phyloP scores from a whole-genome alignment of 2,888 invertebrate genomes.

The Allygus modestus region DNA sequence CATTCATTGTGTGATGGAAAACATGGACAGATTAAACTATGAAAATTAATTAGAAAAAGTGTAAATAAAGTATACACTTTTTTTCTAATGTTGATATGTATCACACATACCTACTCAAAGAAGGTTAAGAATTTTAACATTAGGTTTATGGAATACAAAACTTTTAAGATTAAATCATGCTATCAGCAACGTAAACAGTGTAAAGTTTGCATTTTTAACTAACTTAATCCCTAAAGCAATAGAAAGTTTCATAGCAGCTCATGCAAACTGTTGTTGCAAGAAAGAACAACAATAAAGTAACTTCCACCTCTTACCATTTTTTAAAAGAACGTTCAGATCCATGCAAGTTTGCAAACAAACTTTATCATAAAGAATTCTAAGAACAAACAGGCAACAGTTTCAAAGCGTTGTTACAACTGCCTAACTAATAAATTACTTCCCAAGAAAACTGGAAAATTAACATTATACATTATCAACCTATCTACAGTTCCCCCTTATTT shows the following conservation, averaged over 20 bases:
- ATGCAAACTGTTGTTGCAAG: conserved; percentile 38
- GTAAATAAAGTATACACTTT: too few species aligned
- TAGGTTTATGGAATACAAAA: not conserved
- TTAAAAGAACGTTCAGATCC: conserved; percentile 41
- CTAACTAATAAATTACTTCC: conserved; percentile 40
- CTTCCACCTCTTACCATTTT: conserved; percentile 43
- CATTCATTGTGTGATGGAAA: not conserved
- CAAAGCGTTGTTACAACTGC: conserved; percentile 24
- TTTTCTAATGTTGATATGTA: too few species aligned
- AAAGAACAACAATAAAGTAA: conserved; percentile 35
- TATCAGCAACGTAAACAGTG: conserved; percentile 20
- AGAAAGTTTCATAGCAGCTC: conserved; percentile 32
- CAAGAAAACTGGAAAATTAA: conserved; percentile 33
- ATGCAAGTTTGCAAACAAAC: conserved; percentile 44
- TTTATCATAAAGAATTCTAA: conserved; percentile 47
- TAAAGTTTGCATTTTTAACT: conserved; percentile 38
- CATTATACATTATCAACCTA: conserved; percentile 32
- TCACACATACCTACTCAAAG: too few species aligned
- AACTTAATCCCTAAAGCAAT: conserved; percentile 45
- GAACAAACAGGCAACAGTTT: conserved; percentile 42
- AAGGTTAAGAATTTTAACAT: not conserved
- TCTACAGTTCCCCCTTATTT: not conserved
- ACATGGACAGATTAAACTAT: not conserved
- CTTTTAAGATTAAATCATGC: conserved; percentile 16
- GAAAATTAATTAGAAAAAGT: not conserved